Evolutionary conservation across 2,888 invertebrate species (phyloP), one percentile per base, ranked within the genome.

Genomic region (Lamproptera curius): DNA sequence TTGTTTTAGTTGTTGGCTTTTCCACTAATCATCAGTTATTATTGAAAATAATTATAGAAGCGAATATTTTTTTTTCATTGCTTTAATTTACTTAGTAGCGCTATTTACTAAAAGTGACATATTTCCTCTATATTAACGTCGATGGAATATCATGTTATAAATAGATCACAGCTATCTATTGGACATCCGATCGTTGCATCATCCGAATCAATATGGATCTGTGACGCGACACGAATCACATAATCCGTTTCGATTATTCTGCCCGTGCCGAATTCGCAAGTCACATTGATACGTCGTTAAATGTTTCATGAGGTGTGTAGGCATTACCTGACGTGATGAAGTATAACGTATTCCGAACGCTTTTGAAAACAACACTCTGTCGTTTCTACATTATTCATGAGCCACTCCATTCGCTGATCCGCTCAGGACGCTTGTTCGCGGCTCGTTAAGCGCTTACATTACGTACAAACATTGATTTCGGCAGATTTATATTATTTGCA

Each of bases 341-440:
- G 37, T 84, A 82, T 84, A 86, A 82, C 83, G 76, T 81, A 86
- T 85, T 86, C 81, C 79, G 83, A 83, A 85, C 76, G 84, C 82
- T 84, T 83, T 85, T 84, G 81, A 84, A 85, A 86, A 86, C 87
- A 86, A 84, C 86, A 83, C 83, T 84, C 85, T 80, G 82, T 66
- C 73, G 66, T 70, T 64, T 74, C 77, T 87, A 83, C 87, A 87
- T 87, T 84, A 87, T 87, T 86, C 83, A 87, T 86, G 86, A 86
- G 79, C 80, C 86, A 85, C 86, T 87, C 86, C 86, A 86, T 86
- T 85, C 86, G 84, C 76, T 83, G 83, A 86, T 86, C 86, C 83
- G 84, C 85, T 87, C 85, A 83, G 73, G 73, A 81, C 79, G 76
- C 79, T 80, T 78, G 76, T 77, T 79, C 84, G 81, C 78, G 86